These are phyloP conservation scores for Acridotheres tristis DNA, from an alignment of 2,797 vertebrate species.

Conservation along the genomic window DNA sequence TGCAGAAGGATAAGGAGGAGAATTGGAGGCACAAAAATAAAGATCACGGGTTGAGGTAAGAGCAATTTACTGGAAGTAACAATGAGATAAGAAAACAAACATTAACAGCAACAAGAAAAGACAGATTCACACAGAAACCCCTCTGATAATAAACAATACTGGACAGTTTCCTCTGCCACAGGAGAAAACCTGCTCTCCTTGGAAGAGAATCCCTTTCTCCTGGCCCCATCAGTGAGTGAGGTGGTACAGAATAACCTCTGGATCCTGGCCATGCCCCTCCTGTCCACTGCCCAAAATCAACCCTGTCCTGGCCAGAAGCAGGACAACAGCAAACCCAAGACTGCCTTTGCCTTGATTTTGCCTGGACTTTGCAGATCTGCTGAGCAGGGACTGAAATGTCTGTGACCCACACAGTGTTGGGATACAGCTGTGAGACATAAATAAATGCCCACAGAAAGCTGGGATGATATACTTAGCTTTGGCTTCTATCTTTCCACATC, in stretches of 20 bases:
- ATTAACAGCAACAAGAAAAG: background rate
- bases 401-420: constrained; percentile 12
- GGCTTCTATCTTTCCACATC: constrained; percentile 51
- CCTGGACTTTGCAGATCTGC: constrained; percentile 2
- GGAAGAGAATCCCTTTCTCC: background rate
- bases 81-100: background rate
- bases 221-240: background rate
- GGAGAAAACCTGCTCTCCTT: background rate
- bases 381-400: constrained; percentile 1
- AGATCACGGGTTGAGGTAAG: background rate
- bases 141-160: background rate
- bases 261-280: background rate
- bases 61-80: background rate
- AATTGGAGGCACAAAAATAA: background rate
- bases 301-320: background rate
- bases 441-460: constrained; percentile 37
- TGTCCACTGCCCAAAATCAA: background rate
- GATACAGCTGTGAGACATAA: constrained; percentile 6
- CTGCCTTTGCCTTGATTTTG: background rate
- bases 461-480: constrained; percentile 7
- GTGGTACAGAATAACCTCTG: background rate
- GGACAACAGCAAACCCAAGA: background rate
- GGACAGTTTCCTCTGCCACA: background rate
- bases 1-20: background rate
- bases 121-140: background rate